Evolutionary conservation across 1,140 invertebrate species (phyloP), one percentile per base, ranked within the genome.

Genomic region (Gonatopus flavifemur): DNA sequence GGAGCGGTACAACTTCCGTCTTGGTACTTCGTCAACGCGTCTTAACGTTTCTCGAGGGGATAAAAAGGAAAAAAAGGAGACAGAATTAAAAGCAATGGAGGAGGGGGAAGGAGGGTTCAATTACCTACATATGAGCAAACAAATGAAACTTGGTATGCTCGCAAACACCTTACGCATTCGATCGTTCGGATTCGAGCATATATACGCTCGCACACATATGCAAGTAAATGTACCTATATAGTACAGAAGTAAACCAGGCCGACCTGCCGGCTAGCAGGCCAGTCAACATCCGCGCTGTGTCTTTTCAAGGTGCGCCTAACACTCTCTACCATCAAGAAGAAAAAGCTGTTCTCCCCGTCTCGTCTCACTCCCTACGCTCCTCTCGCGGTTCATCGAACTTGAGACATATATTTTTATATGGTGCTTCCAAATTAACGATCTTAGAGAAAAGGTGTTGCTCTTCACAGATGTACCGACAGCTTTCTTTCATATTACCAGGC

Each of bases 221-320:
- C 16, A 24, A 9, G 39, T 28, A 40, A 21, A 39, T 49, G 45
- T 46, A 46, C 49, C 18, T 6, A 22, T 13, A 21, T 32, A 21
- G 46, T 51, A 52, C 52, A 41, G 60, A 75, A 78, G 76, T 78
- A 78, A 78, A 77, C 76, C 76, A 78, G 76, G 76, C 67, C 76
- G 66, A 61, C 44, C 66, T 64, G 62, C 60, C 67, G 61, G 71
- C 25, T 28, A 45, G 62, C 68, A 65, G 63, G 62, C 66, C 66
- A 70, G 64, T 63, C 72, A 72, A 67, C 70, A 74, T 74, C 69
- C 66, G 66, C 64, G 64, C 58, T 38, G 52, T 32, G 54, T 37
- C 50, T 66, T 64, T 62, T 52, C 58, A 61, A 55, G 62, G 49
- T 57, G 60, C 59, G 62, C 64, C 67, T 73, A 74, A 72, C 69